Evolutionary conservation across 2,888 invertebrate species (phyloP).

Genomic region (Pachydiplax longipennis): DNA sequence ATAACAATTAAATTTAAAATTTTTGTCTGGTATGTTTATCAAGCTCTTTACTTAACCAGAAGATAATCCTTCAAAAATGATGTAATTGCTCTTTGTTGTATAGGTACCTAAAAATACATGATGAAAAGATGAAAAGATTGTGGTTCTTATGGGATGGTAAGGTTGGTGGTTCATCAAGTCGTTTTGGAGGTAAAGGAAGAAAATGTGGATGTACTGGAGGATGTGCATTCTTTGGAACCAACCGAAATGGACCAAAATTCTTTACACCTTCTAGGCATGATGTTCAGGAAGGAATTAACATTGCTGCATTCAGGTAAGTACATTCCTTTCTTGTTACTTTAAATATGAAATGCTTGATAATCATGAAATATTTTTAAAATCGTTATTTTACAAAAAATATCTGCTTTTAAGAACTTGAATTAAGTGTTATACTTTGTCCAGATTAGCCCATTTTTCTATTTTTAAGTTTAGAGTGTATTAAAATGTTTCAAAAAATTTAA

Average conservation of each 20-base stretch:
- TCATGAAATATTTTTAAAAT: too few relatives aligned
- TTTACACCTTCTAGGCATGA: slow-evolving; percentile 85
- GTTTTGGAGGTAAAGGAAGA: slow-evolving; percentile 55
- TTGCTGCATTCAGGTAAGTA: slow-evolving; percentile 75
- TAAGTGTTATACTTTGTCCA: too few relatives aligned
- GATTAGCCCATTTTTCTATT: too few relatives aligned
- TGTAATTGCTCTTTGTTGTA: slow-evolving; percentile 44
- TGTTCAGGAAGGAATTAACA: slow-evolving; percentile 81
- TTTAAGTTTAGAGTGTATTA: too few relatives aligned
- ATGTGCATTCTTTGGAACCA: slow-evolving; percentile 92
- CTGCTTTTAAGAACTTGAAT: too few relatives aligned
- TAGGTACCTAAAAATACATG: slow-evolving; percentile 79
- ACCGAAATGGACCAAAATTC: slow-evolving; percentile 86
- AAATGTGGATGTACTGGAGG: slow-evolving; percentile 97
- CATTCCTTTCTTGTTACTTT: too few relatives aligned
- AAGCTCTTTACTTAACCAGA: background rate
- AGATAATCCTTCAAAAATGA: background rate
- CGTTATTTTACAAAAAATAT: too few relatives aligned
- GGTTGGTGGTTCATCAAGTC: slow-evolving; percentile 64
- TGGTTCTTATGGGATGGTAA: slow-evolving; percentile 94
- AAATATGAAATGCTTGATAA: too few relatives aligned
- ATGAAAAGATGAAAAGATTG: slow-evolving; percentile 82
- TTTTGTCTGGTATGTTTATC: background rate
- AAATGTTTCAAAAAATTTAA: too few relatives aligned
- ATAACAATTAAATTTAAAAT: background rate